These are phyloP conservation scores for Zosterops hypoxanthus DNA, from an alignment of 2,113 vertebrate genomes.

Conservation along the genomic window DNA sequence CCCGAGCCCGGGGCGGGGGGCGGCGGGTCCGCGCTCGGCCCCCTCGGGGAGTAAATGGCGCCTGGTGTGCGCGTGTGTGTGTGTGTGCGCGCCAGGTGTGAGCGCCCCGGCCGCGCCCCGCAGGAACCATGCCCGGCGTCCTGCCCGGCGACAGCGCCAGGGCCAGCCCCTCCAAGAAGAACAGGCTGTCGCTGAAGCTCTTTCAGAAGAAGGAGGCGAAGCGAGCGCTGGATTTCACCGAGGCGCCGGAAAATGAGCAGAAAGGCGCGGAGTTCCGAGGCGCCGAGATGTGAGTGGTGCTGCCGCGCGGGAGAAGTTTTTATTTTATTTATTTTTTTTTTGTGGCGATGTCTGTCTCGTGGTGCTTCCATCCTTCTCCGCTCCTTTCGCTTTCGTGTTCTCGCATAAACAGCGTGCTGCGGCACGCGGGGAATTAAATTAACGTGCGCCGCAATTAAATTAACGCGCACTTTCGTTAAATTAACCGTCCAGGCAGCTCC, in stretches of 20 bases:
- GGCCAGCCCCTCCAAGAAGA: slow-evolving; percentile 87
- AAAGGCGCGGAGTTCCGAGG: slow-evolving; percentile 69
- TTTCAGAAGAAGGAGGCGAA: slow-evolving; percentile 97
- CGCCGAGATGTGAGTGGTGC: slow-evolving; percentile 75
- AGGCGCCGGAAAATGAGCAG: slow-evolving; percentile 82
- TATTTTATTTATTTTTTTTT: not conserved
- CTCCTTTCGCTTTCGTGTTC: rapidly evolving
- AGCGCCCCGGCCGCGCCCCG: not conserved
- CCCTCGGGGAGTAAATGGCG: not conserved
- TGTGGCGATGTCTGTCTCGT: not conserved
- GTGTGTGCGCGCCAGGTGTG: slow-evolving; percentile 37
- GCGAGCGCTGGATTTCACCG: slow-evolving; percentile 89
- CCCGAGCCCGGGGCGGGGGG: not conserved
- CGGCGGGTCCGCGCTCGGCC: not conserved
- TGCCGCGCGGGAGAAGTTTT: not conserved
- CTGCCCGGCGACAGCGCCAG: slow-evolving; percentile 80
- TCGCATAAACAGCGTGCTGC: rapidly evolving
- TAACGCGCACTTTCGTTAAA: rapidly evolving
- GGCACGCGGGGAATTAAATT: not conserved
- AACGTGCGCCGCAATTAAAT: not conserved
- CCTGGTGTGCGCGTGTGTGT: not conserved
- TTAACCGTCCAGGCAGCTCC: not conserved
- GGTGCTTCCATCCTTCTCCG: rapidly evolving
- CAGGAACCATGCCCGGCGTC: slow-evolving; percentile 85
- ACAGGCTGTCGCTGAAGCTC: slow-evolving; percentile 90